A percentile compares a stretch with the other conserved stretches of the same genome.
phyloP scores from a whole-genome alignment of 2,113 vertebrate genomes.

The Melierax canorus region DNA sequence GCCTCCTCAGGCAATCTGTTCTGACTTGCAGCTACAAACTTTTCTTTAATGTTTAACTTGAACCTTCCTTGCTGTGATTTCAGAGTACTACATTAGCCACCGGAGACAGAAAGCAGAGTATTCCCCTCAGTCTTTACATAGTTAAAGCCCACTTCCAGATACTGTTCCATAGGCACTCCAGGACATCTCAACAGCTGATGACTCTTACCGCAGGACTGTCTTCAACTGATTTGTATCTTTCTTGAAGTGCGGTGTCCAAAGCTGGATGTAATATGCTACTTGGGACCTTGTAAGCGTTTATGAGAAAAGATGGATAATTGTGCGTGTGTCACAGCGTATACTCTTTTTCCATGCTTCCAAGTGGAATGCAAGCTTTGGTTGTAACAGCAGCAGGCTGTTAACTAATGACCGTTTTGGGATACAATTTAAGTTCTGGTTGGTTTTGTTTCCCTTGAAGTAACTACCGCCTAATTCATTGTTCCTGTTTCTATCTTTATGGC shows the following conservation, averaged over 20 bases:
- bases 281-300: background rate
- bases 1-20: slow-evolving; percentile 32
- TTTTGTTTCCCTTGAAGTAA: background rate
- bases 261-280: background rate
- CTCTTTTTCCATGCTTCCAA: background rate
- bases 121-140: background rate
- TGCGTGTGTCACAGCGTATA: background rate
- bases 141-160: background rate
- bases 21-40: background rate
- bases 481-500: background rate
- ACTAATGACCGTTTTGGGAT: background rate
- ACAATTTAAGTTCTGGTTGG: background rate
- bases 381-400: background rate
- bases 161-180: background rate
- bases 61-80: background rate
- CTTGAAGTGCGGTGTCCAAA: background rate
- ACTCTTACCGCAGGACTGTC: background rate
- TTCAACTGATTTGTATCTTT: background rate
- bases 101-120: background rate
- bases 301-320: background rate
- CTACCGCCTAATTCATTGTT: background rate
- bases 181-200: background rate
- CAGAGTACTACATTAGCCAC: background rate
- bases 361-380: background rate
- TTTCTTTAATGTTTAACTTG: background rate